Conservation (phyloP, 2,888 invertebrate species). For the Tortrix viridana region DNA sequence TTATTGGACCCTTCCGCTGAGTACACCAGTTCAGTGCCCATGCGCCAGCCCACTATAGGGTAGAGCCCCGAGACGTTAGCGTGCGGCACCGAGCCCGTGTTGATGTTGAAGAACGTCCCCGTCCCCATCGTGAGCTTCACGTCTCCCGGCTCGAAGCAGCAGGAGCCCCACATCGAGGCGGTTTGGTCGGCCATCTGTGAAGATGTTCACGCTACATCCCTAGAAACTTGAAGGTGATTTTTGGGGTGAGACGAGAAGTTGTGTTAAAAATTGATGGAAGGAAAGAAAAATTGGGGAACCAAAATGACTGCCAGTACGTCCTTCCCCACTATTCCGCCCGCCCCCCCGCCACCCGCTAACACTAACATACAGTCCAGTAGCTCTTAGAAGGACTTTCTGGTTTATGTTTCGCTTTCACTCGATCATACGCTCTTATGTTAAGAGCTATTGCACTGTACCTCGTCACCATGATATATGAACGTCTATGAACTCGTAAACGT, state of each 20-base stretch:
- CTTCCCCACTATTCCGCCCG: no score
- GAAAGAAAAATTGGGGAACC: no score
- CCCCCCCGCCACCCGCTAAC: no score
- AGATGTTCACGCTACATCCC: neutral
- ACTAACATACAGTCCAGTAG: no score
- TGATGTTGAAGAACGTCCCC: constrained; percentile 94
- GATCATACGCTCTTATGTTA: no score
- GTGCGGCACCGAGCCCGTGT: constrained; percentile 90
- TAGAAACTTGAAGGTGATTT: neutral
- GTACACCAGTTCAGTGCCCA: constrained; percentile 83
- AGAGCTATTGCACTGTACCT: no score
- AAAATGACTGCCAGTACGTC: no score
- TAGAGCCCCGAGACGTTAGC: constrained; percentile 94
- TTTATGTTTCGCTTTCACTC: no score
- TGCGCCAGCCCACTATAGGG: constrained; percentile 94
- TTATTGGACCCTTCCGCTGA: constrained; percentile 94
- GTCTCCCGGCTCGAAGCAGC: constrained; percentile 90
- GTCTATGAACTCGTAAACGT: no score
- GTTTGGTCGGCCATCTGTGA: constrained; percentile 93
- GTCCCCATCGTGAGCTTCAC: constrained; percentile 96
- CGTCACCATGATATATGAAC: no score
- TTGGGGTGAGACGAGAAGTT: neutral
- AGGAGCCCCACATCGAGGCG: constrained; percentile 94
- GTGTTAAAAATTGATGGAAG: no score
- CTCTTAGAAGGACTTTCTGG: no score